These are phyloP conservation scores for Peromyscus leucopus DNA, from an alignment of 2,113 vertebrate species.

Conservation along the genomic window DNA sequence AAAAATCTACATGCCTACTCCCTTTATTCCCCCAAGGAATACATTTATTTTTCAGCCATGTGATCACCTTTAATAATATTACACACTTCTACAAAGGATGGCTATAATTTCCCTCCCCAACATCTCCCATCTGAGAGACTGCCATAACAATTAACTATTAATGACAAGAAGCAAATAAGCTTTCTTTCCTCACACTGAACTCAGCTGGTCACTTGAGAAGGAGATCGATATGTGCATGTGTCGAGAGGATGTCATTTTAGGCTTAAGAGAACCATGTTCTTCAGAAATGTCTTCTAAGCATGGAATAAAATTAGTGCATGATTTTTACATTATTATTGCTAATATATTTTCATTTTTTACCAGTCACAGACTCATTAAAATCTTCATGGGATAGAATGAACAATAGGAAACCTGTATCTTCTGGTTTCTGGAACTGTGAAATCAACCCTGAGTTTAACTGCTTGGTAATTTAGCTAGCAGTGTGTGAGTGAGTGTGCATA, in stretches of 20 bases:
- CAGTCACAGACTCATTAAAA: slow-evolving; percentile 52
- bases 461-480: not conserved
- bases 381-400: not conserved
- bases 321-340: not conserved
- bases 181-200: slow-evolving; percentile 73
- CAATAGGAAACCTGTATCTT: not conserved
- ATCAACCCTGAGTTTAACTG: not conserved
- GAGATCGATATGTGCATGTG: slow-evolving; percentile 48
- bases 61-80: slow-evolving; percentile 74
- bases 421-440: not conserved
- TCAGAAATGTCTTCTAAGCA: slow-evolving; percentile 20
- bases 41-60: slow-evolving; percentile 67
- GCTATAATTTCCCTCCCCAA: slow-evolving; percentile 60
- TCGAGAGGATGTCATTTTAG: slow-evolving; percentile 53
- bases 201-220: slow-evolving; percentile 53
- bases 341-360: not conserved
- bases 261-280: slow-evolving; percentile 2
- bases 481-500: not conserved
- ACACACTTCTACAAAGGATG: slow-evolving; percentile 72
- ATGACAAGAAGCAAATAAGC: slow-evolving; percentile 77
- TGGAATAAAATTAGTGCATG: not conserved
- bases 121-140: slow-evolving; percentile 68
- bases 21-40: slow-evolving; percentile 69
- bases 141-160: slow-evolving; percentile 81
- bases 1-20: slow-evolving; percentile 63